Conservation (phyloP, 1,140 invertebrate genomes). For the Achatina immaculata region DNA sequence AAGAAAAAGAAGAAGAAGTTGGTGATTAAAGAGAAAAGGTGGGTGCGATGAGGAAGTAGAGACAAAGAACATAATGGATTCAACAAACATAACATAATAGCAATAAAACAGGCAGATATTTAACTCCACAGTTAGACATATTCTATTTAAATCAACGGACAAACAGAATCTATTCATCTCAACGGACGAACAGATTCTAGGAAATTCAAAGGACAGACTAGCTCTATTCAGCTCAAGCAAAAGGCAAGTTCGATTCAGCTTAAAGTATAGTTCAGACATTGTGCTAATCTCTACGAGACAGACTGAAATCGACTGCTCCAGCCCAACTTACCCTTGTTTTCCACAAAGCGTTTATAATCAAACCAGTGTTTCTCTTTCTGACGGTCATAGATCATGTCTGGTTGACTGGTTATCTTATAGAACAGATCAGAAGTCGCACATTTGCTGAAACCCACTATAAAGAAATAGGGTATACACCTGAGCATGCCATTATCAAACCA, state of each 20-base stretch:
- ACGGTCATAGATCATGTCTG: not conserved
- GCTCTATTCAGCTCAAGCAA: too few relatives aligned
- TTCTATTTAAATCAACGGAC: not conserved
- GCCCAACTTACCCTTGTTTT: not conserved
- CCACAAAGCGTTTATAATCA: not conserved
- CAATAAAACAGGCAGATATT: too few relatives aligned
- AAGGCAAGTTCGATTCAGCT: too few relatives aligned
- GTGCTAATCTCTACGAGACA: too few relatives aligned
- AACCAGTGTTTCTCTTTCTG: slow-evolving; percentile 1
- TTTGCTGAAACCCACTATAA: not conserved
- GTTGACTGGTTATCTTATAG: not conserved
- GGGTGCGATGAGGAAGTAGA: too few relatives aligned
- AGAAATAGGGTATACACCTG: not conserved
- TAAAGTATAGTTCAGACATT: too few relatives aligned
- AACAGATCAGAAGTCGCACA: not conserved
- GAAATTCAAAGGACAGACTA: not conserved
- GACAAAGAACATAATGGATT: too few relatives aligned
- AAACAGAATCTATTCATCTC: not conserved
- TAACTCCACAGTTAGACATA: too few relatives aligned
- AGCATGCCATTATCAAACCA: not conserved
- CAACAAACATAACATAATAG: too few relatives aligned
- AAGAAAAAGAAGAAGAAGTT: not conserved
- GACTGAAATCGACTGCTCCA: not conserved
- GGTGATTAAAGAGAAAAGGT: too few relatives aligned
- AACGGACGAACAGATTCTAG: not conserved